These are phyloP conservation scores for Archegozetes longisetosus DNA, from an alignment of 1,140 invertebrate species.

Conservation along the genomic window DNA sequence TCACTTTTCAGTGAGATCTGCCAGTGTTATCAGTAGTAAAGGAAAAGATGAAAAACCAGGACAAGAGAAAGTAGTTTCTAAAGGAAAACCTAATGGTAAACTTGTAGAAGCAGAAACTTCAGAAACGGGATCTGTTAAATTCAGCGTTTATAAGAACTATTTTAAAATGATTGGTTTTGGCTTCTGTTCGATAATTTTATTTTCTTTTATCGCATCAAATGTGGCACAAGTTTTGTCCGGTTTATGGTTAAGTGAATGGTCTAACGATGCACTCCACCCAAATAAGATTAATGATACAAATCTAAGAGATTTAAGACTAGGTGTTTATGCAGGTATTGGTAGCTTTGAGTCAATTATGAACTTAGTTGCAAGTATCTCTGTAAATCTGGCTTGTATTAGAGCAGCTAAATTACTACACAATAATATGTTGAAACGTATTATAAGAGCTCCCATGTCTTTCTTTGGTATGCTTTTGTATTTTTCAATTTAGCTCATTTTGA, in stretches of 20 bases:
- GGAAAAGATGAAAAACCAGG: no score
- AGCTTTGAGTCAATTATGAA: background rate
- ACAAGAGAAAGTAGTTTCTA: no score
- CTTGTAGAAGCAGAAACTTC: constrained; percentile 28
- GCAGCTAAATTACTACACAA: constrained; percentile 18
- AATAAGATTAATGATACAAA: constrained; percentile 27
- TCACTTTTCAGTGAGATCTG: background rate
- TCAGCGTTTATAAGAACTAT: constrained; percentile 10
- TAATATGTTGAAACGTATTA: constrained; percentile 22
- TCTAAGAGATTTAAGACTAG: constrained; percentile 59
- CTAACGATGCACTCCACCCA: constrained; percentile 25
- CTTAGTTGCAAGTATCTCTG: background rate
- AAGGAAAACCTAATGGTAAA: no score
- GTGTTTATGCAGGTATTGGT: constrained; percentile 44
- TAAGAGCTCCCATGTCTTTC: constrained; percentile 52
- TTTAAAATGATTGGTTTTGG: constrained; percentile 6
- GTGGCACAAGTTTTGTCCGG: background rate
- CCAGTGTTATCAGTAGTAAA: constrained; percentile 13
- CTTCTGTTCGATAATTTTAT: constrained; percentile 2
- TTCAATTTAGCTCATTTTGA: background rate
- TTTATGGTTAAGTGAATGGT: constrained; percentile 33
- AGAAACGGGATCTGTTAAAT: constrained; percentile 11
- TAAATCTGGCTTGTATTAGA: constrained; percentile 8
- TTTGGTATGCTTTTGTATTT: constrained; percentile 39
- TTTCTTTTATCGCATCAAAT: constrained; percentile 24